phyloP scores from a whole-genome alignment of 92 coral and sea anemone species.

The Parazoanthus atlanticus region DNA sequence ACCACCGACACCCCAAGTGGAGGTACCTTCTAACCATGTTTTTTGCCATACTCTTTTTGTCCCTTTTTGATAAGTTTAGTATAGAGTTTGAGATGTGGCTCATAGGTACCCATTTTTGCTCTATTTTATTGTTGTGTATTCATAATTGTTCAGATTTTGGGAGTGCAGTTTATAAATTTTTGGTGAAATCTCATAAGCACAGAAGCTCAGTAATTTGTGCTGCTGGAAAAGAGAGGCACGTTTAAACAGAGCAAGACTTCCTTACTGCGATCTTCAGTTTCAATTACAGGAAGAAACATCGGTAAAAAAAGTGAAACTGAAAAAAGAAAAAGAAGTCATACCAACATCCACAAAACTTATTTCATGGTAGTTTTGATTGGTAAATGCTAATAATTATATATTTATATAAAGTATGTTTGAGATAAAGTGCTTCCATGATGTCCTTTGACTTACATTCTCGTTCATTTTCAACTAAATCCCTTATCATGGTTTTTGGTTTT shows the following conservation, averaged over 20 bases:
- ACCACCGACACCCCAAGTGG: conserved; percentile 75
- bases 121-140: too few relatives aligned
- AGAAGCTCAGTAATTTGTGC: neutral
- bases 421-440: neutral
- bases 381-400: neutral
- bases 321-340: neutral
- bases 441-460: too few relatives aligned
- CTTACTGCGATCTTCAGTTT: neutral
- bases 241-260: neutral
- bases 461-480: neutral
- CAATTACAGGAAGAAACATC: neutral
- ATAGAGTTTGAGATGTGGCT: neutral
- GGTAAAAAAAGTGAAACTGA: too few relatives aligned
- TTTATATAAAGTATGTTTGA: too few relatives aligned
- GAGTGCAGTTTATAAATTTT: neutral
- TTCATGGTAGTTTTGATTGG: neutral
- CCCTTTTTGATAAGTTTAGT: neutral
- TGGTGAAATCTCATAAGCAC: too few relatives aligned
- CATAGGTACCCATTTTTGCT: too few relatives aligned
- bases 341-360: neutral
- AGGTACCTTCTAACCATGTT: conserved; percentile 56
- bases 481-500: neutral
- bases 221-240: neutral
- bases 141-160: neutral
- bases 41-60: neutral